Percentiles rank a stretch among this genome's conserved stretches.
Evolutionary conservation across 2,113 vertebrate genomes (phyloP).

Genomic region (Ia io): DNA sequence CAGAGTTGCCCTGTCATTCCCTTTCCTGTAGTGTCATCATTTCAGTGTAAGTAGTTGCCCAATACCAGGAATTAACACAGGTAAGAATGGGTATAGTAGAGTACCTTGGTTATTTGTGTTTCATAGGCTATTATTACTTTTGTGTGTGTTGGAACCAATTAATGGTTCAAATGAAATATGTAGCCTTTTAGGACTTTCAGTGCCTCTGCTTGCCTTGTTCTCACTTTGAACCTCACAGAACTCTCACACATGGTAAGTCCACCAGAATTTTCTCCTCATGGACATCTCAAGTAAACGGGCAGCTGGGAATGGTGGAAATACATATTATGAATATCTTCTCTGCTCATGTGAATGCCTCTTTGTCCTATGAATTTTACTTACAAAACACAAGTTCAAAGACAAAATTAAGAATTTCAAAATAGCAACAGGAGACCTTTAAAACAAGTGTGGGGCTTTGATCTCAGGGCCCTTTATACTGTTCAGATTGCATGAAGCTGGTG

Average conservation of each 20-base stretch:
- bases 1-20: background rate
- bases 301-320: background rate
- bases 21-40: background rate
- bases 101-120: background rate
- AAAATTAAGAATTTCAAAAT: background rate
- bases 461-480: background rate
- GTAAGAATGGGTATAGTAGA: background rate
- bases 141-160: background rate
- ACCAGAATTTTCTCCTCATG: background rate
- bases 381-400: background rate
- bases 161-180: background rate
- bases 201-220: background rate
- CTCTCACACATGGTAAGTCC: background rate
- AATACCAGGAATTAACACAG: background rate
- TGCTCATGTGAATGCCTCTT: background rate
- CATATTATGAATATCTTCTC: background rate
- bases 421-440: background rate
- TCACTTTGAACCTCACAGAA: background rate
- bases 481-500: background rate
- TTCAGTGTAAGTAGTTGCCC: background rate
- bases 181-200: background rate
- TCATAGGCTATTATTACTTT: background rate
- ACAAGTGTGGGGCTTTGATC: background rate
- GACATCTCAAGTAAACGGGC: background rate
- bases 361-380: background rate